phyloP scores from a whole-genome alignment of 2,888 invertebrate genomes.

The Idaea straminata region DNA sequence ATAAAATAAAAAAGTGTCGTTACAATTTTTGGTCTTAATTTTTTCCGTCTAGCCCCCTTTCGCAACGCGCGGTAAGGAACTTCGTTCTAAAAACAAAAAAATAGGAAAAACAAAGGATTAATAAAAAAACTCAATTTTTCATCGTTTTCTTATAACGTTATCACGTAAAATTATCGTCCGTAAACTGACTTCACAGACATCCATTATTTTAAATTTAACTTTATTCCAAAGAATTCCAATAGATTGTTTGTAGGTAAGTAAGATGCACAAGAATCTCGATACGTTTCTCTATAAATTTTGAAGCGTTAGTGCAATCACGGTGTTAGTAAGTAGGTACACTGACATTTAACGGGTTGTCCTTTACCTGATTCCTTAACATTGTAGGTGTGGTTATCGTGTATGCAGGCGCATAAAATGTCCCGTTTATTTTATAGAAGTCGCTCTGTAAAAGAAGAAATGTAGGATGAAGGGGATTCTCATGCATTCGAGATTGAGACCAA shows the following conservation, averaged over 20 bases:
- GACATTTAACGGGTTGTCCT: constrained; percentile 27
- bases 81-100: no score
- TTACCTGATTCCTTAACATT: constrained; percentile 67
- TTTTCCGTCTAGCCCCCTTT: no score
- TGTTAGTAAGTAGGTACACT: constrained; percentile 13
- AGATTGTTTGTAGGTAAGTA: background rate
- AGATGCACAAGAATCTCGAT: constrained; percentile 15
- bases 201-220: no score
- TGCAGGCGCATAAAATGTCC: constrained; percentile 67
- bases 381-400: constrained; percentile 62
- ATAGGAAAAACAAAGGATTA: no score
- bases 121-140: no score
- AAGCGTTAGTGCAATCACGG: constrained; percentile 26
- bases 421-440: constrained; percentile 79
- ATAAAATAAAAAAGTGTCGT: no score
- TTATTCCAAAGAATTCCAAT: background rate
- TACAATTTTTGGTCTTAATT: no score
- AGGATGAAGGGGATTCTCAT: constrained; percentile 28
- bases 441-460: constrained; percentile 73
- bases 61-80: no score
- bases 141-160: no score
- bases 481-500: background rate
- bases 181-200: no score
- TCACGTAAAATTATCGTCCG: no score
- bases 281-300: constrained; percentile 25